Conservation (phyloP, 2,113 vertebrate species). For the Pipa parva region DNA sequence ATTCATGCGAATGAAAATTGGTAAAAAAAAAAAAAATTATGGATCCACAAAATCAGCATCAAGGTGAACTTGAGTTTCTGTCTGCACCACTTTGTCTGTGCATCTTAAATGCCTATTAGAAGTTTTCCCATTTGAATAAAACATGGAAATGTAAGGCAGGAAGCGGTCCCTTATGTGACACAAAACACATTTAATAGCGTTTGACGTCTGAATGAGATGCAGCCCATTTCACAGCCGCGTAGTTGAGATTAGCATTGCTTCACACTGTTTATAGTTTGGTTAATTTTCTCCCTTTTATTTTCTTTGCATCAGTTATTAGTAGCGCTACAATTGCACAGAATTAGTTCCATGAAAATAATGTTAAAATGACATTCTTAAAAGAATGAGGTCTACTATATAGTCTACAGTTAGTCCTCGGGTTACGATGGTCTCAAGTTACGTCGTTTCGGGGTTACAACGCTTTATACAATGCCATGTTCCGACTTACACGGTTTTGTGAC, state of each 20-base stretch:
- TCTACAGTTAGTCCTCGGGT: no score
- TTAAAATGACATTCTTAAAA: neutral
- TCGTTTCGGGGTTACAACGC: no score
- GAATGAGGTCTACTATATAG: neutral
- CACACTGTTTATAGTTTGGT: neutral
- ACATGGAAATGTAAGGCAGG: constrained; percentile 33
- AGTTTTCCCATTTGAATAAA: constrained; percentile 36
- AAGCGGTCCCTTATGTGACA: constrained; percentile 21
- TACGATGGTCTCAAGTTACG: no score
- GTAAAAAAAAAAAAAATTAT: constrained; percentile 24
- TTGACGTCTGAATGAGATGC: constrained; percentile 22
- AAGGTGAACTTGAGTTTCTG: constrained; percentile 38
- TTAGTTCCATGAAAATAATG: neutral
- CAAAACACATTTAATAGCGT: constrained; percentile 36
- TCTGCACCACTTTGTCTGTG: constrained; percentile 23
- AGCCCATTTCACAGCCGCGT: constrained; percentile 8
- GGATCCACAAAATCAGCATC: constrained; percentile 29
- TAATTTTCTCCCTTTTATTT: neutral
- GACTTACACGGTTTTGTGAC: no score
- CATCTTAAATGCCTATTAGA: constrained; percentile 38
- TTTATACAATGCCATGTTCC: no score
- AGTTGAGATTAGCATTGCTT: neutral
- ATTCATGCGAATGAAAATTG: neutral
- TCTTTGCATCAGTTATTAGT: neutral
- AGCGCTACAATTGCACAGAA: neutral